Evolutionary conservation across 2,797 vertebrate species (phyloP).

Genomic region (Hydrophis major): DNA sequence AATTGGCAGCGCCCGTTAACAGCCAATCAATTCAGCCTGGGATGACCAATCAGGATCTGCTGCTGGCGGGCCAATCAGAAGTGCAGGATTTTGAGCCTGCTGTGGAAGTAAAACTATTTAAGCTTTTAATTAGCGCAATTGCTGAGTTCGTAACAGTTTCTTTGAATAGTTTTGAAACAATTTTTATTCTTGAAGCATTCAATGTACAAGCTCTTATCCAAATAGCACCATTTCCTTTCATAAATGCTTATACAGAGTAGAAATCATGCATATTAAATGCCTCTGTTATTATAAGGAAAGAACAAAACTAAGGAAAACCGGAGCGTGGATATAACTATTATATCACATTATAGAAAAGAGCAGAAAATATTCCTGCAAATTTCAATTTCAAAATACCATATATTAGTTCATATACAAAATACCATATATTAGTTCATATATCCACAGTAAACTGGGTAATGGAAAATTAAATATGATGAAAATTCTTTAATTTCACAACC

Average conservation of each 20-base stretch:
- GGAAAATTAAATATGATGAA: not conserved
- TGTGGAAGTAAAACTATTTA: too few species aligned
- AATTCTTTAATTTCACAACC: too few species aligned
- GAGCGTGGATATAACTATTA: slow-evolving; percentile 15
- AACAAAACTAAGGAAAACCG: not conserved
- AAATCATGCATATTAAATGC: not conserved
- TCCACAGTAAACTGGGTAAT: not conserved
- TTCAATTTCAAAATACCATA: not conserved
- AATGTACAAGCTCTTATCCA: not conserved
- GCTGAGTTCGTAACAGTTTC: not conserved
- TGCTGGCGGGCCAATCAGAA: too few species aligned
- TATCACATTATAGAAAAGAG: slow-evolving; percentile 22
- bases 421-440: not conserved
- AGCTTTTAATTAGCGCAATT: too few species aligned
- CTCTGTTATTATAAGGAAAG: not conserved
- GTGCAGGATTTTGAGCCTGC: too few species aligned
- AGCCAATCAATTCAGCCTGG: too few species aligned
- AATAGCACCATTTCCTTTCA: not conserved
- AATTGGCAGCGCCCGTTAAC: too few species aligned
- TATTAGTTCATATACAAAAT: not conserved
- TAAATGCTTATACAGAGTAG: not conserved
- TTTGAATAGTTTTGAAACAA: not conserved
- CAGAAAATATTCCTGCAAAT: slow-evolving; percentile 16
- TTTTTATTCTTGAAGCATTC: not conserved
- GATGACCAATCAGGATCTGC: too few species aligned